Evolutionary conservation across 2,113 vertebrate genomes (phyloP).

Genomic region (Melanerpes aurifrons): DNA sequence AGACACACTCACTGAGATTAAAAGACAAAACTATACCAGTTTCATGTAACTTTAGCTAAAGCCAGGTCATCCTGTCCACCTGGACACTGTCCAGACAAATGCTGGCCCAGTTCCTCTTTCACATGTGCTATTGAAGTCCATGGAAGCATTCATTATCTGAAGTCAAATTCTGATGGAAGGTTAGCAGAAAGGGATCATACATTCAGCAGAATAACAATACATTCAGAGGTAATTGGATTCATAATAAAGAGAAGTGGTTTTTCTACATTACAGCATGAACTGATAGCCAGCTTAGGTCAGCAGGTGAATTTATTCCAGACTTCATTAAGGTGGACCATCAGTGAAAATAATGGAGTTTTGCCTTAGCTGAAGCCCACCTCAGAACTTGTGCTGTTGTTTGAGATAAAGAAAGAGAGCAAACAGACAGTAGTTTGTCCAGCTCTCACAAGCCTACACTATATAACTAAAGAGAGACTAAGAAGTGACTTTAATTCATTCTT

Average conservation of each 20-base stretch:
- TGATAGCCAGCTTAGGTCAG: background rate
- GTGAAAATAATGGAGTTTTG: background rate
- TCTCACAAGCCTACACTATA: fast-evolving
- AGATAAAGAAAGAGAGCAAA: background rate
- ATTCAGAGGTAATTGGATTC: background rate
- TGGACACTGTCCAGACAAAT: background rate
- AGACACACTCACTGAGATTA: background rate
- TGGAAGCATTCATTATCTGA: background rate
- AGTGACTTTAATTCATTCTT: background rate
- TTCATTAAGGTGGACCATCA: background rate
- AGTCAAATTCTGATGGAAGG: background rate
- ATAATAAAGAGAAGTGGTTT: background rate
- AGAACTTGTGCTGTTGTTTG: background rate
- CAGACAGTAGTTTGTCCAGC: fast-evolving
- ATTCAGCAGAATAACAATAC: background rate
- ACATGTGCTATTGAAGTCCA: background rate
- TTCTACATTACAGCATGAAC: background rate
- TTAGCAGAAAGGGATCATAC: background rate
- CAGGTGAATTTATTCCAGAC: background rate
- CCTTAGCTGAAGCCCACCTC: background rate
- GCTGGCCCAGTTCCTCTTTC: background rate
- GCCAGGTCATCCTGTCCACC: background rate
- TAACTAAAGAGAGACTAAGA: background rate
- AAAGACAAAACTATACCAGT: background rate
- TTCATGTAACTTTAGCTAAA: background rate